Evolutionary conservation across 1,140 invertebrate genomes (phyloP).

Genomic region (Drosophila sechellia): DNA sequence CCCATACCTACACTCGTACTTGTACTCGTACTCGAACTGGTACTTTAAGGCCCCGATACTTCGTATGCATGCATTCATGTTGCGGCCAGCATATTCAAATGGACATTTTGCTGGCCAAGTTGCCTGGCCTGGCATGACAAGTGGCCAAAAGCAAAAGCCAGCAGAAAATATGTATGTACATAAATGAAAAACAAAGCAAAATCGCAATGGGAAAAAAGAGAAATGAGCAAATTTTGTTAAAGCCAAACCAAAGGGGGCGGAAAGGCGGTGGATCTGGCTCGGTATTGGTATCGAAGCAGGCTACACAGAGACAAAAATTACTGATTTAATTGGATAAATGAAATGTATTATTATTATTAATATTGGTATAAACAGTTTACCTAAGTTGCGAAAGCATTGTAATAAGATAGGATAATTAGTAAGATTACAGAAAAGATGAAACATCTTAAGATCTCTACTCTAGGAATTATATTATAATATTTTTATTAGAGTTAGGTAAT

Average conservation of each 20-base stretch:
- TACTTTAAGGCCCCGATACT: slow-evolving; percentile 5
- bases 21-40: slow-evolving; percentile 24
- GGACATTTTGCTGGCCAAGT: slow-evolving; percentile 46
- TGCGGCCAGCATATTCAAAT: slow-evolving; percentile 64
- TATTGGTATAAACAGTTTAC: not conserved
- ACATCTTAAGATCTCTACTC: too few relatives aligned
- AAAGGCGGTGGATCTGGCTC: slow-evolving; percentile 14
- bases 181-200: slow-evolving; percentile 49
- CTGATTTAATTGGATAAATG: not conserved
- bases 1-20: slow-evolving; percentile 7
- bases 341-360: not conserved
- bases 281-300: slow-evolving; percentile 12
- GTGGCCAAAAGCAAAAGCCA: slow-evolving; percentile 41
- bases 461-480: too few relatives aligned
- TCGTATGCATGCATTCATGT: slow-evolving; percentile 15
- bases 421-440: too few relatives aligned
- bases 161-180: slow-evolving; percentile 20
- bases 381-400: not conserved
- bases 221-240: slow-evolving; percentile 62
- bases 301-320: not conserved
- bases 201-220: slow-evolving; percentile 65
- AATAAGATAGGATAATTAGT: too few relatives aligned
- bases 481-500: too few relatives aligned
- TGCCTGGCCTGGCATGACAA: slow-evolving; percentile 63
- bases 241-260: slow-evolving; percentile 25